phyloP scores from a whole-genome alignment of 2,797 vertebrate genomes.

The Argya squamiceps region DNA sequence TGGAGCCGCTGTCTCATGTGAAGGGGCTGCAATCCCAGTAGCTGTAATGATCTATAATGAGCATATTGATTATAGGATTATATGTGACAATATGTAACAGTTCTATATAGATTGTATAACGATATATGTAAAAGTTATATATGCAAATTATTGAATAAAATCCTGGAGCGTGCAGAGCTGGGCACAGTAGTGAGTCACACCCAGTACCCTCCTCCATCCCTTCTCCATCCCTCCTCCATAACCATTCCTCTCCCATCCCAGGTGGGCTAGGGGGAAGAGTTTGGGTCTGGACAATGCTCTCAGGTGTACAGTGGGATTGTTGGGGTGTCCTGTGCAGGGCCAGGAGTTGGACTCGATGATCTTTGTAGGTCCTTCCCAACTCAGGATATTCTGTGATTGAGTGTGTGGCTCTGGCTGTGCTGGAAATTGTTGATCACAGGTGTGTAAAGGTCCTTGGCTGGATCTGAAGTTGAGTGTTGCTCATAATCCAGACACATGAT shows the following conservation, averaged over 20 bases:
- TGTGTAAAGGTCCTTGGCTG: neutral
- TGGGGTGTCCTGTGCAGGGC: neutral
- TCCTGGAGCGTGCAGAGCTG: rapidly evolving
- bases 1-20: rapidly evolving
- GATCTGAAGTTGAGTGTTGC: neutral
- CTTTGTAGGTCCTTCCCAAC: neutral
- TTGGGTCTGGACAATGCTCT: neutral
- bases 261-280: neutral
- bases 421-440: neutral
- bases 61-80: neutral
- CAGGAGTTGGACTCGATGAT: neutral
- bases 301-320: neutral
- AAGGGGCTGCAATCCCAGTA: neutral
- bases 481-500: neutral
- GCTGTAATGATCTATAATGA: rapidly evolving
- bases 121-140: rapidly evolving
- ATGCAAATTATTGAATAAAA: no score
- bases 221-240: neutral
- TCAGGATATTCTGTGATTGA: neutral
- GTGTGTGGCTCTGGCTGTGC: neutral
- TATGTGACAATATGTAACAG: rapidly evolving
- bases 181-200: neutral
- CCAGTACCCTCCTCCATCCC: neutral
- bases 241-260: neutral
- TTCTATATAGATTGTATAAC: neutral